These are phyloP conservation scores for Ormyrus labotus DNA, from an alignment of 2,888 invertebrate species.

Conservation along the genomic window DNA sequence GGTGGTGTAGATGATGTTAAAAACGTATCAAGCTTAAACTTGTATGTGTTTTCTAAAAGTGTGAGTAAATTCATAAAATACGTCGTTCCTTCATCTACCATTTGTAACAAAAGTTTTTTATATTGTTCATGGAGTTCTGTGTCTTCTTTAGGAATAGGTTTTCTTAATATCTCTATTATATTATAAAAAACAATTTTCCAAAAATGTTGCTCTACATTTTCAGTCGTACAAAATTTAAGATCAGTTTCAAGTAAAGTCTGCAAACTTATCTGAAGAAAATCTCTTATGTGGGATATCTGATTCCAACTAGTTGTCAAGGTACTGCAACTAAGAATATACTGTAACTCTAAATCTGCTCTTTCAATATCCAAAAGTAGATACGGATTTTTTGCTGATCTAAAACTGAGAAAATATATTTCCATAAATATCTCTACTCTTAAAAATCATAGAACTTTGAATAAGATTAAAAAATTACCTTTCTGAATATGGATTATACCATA, in stretches of 20 bases:
- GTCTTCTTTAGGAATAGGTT: conserved; percentile 80
- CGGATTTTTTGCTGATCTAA: conserved; percentile 80
- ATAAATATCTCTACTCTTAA: conserved; percentile 1
- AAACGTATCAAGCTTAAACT: conserved; percentile 83
- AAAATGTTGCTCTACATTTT: conserved; percentile 92
- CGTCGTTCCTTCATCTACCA: conserved; percentile 87
- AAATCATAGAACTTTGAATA: conserved; percentile 1
- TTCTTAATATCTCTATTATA: conserved; percentile 89
- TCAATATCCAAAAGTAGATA: conserved; percentile 82
- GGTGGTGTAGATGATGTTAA: conserved; percentile 76
- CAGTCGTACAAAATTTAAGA: conserved; percentile 90
- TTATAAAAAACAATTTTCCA: conserved; percentile 95
- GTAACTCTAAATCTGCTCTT: conserved; percentile 82
- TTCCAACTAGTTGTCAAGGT: conserved; percentile 82
- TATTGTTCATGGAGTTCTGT: conserved; percentile 81
- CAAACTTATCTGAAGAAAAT: conserved; percentile 83
- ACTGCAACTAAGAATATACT: conserved; percentile 80
- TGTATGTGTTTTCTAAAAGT: conserved; percentile 85
- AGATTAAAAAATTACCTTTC: conserved; percentile 73
- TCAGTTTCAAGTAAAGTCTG: conserved; percentile 84
- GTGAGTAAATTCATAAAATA: conserved; percentile 88
- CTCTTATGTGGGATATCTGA: conserved; percentile 80
- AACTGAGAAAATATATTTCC: conserved; percentile 70
- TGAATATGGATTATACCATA: conserved; percentile 79
- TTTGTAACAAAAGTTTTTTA: conserved; percentile 81